Base-by-base conservation (phyloP, 2,888 invertebrate genomes). In the Troides helena region DNA sequence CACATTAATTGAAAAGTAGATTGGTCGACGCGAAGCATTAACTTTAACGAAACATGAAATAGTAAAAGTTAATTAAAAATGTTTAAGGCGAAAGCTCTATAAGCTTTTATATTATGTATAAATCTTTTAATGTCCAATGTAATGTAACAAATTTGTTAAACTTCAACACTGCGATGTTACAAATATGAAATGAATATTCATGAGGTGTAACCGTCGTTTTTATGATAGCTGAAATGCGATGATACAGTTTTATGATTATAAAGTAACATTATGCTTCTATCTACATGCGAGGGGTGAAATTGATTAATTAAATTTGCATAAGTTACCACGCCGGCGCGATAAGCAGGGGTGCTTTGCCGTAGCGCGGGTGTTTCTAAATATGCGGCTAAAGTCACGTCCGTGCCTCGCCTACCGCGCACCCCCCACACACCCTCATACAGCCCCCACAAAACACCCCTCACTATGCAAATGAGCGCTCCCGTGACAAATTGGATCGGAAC, bases 261-360 rank as follows among this genome's bases (percentile, higher is more conserved):
- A 70, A 64, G 70, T 60, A 72, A 71, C 67, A 71, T 62, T 68
- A 67, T 72, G 69, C 73, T 74, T 71, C 68, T 70, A 74, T 72
- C 69, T 70, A 74, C 74, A 71, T 79, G 80, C 81, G 81, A 77
- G 83, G 84, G 85, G 81, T 83, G 81, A 88, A 88, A 87, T 89
- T 88, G 86, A 90, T 90, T 92, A 90, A 90, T 90, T 89, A 88
- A 89, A 90, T 91, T 90, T 88, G 86, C 90, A 92, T 90, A 90
- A 89, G 86, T 88, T 87, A 85, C 85, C 89, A 87, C 85, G 89
- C 83, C 77, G 84, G 80, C 79, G 79, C 80, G 85, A 83, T 85
- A 85, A 86, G 83, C 79, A 76, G 76, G 79, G 80, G 79, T 71
- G 80, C 76, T 75, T 74, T 73, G 74, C 75, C 74, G 74, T 74